A percentile compares a stretch with the other conserved stretches of the same genome.
Evolutionary conservation across 2,888 invertebrate genomes (phyloP).

Genomic region (Amblyjoppa fuscipennis): DNA sequence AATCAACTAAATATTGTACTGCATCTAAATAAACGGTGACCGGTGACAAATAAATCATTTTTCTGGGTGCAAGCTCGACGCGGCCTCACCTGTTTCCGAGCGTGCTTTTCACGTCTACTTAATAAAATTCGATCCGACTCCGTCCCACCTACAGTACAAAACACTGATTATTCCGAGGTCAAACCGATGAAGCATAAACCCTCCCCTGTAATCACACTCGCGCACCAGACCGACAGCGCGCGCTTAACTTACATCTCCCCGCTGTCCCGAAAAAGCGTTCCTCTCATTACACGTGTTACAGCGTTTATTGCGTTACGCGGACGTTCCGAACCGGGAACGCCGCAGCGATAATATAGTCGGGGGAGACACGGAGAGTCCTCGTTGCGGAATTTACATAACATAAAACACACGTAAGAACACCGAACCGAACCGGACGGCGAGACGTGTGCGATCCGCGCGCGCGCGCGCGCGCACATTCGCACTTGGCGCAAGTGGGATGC

Average conservation of each 20-base stretch:
- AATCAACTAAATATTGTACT: too few species aligned
- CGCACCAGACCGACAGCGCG: not conserved
- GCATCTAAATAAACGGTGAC: too few species aligned
- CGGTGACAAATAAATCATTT: too few species aligned
- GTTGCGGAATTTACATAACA: slow-evolving; percentile 73
- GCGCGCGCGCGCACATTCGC: slow-evolving; percentile 15
- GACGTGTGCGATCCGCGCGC: slow-evolving; percentile 53
- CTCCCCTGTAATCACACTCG: not conserved
- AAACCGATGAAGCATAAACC: not conserved
- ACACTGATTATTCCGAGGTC: slow-evolving; percentile 10
- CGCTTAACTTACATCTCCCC: slow-evolving; percentile 12
- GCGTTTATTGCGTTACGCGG: slow-evolving; percentile 52
- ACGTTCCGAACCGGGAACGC: slow-evolving; percentile 2
- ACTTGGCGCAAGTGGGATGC: slow-evolving; percentile 30
- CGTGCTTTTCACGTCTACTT: not conserved
- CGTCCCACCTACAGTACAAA: not conserved
- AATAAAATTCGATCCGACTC: not conserved
- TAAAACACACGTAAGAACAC: slow-evolving; percentile 69
- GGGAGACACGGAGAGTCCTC: slow-evolving; percentile 32
- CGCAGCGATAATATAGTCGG: slow-evolving; percentile 55
- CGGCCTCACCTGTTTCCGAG: not conserved
- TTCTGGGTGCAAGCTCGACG: not conserved
- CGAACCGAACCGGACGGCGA: not conserved
- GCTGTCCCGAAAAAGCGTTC: slow-evolving; percentile 63
- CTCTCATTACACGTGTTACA: slow-evolving; percentile 68